These are phyloP conservation scores for Pseudoatta argentina DNA, from an alignment of 1,140 invertebrate genomes.

Conservation along the genomic window DNA sequence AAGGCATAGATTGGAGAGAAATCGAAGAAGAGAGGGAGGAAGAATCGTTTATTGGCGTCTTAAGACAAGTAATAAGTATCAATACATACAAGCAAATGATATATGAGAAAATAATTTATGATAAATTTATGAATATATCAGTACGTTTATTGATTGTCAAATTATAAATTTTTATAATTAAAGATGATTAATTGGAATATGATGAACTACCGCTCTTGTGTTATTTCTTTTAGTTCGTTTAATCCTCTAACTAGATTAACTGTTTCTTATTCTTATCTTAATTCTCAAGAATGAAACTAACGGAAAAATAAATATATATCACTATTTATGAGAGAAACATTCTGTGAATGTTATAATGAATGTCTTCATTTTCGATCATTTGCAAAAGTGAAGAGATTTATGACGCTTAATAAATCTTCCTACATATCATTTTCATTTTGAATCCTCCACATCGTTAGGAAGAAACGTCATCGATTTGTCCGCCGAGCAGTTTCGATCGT, in stretches of 20 bases:
- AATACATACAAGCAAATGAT: not conserved
- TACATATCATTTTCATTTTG: conserved; percentile 17
- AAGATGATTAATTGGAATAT: not conserved
- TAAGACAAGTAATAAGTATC: conserved; percentile 16
- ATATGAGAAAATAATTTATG: conserved; percentile 13
- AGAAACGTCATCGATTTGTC: conserved; percentile 10
- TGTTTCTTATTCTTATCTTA: not conserved
- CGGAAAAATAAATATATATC: not conserved
- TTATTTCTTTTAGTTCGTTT: not conserved
- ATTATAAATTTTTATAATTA: conserved; percentile 12
- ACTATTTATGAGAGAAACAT: not conserved
- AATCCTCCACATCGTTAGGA: not conserved
- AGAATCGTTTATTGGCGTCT: conserved; percentile 29
- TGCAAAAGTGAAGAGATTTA: not conserved
- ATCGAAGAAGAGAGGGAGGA: not conserved
- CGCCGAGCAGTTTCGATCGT: conserved; percentile 6
- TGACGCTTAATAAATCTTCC: not conserved
- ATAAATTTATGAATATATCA: not conserved
- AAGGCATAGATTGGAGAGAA: not conserved
- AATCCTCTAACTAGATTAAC: not conserved
- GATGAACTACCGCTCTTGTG: not conserved
- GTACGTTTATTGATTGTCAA: conserved; percentile 4
- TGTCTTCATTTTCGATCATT: not conserved
- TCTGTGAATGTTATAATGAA: not conserved
- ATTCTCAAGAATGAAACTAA: not conserved